Conservation (phyloP, 2,113 vertebrate genomes). For the Urocynchramus pylzowi region DNA sequence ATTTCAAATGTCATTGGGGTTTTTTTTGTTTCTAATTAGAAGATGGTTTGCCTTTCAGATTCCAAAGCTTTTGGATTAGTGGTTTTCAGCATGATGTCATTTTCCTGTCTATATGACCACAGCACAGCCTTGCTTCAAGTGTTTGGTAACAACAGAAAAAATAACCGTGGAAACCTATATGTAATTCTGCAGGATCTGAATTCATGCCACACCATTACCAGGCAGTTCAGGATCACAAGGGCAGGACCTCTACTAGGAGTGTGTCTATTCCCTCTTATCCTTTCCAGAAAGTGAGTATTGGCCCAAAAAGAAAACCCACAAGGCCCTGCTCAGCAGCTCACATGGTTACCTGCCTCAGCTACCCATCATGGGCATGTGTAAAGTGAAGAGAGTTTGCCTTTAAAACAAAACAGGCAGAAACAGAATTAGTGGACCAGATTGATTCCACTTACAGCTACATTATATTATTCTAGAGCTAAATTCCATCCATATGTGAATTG, state of each 20-base stretch:
- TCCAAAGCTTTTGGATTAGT: conserved; percentile 70
- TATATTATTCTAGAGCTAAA: background rate
- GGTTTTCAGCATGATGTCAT: conserved; percentile 73
- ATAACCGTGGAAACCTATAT: conserved; percentile 70
- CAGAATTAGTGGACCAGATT: background rate
- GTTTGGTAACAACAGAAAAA: conserved; percentile 74
- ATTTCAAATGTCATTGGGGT: background rate
- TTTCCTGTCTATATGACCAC: conserved; percentile 71
- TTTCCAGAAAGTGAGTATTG: background rate
- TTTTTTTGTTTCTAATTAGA: conserved; percentile 65
- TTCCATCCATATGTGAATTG: conserved; percentile 29
- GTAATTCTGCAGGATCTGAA: conserved; percentile 18
- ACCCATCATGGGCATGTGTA: background rate
- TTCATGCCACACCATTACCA: conserved; percentile 50
- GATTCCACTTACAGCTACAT: background rate
- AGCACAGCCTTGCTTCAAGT: conserved; percentile 42
- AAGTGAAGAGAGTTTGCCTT: background rate
- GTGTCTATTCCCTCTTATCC: background rate
- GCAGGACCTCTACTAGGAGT: background rate
- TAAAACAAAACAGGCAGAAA: conserved; percentile 17
- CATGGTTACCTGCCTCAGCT: background rate
- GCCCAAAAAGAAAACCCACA: background rate
- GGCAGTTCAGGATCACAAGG: background rate
- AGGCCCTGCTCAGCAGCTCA: background rate
- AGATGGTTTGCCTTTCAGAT: conserved; percentile 64